Evolutionary conservation across 1,140 invertebrate genomes (phyloP).

Genomic region (Anastrepha ludens): DNA sequence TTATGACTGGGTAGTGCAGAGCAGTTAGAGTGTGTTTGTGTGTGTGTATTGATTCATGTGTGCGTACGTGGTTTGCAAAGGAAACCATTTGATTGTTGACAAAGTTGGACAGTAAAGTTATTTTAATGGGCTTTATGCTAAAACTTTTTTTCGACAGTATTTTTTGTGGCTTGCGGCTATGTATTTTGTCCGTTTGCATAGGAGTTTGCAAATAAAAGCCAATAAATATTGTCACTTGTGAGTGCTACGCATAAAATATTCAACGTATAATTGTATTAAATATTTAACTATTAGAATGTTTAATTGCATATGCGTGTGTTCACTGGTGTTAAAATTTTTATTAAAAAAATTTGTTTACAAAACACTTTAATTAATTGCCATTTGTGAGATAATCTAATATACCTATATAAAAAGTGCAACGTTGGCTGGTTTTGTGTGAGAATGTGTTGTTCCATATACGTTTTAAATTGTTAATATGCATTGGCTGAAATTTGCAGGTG

Average conservation of each 20-base stretch:
- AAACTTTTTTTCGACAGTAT: neutral
- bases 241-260: neutral
- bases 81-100: conserved; percentile 32
- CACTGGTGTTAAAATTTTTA: too few species aligned
- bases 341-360: too few species aligned
- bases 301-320: too few species aligned
- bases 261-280: neutral
- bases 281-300: neutral
- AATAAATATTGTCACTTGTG: neutral
- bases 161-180: neutral
- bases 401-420: too few species aligned
- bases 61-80: neutral
- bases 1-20: neutral
- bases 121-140: conserved; percentile 38
- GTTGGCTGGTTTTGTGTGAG: too few species aligned
- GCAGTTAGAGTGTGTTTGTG: neutral
- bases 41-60: neutral
- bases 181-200: neutral
- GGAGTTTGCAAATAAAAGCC: conserved; percentile 1
- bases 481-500: too few species aligned
- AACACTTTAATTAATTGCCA: too few species aligned
- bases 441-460: too few species aligned
- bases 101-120: conserved; percentile 43
- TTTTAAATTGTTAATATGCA: too few species aligned
- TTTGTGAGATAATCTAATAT: too few species aligned